These are phyloP conservation scores for Babylonia areolata DNA, from an alignment of 1,140 invertebrate genomes.

Conservation along the genomic window DNA sequence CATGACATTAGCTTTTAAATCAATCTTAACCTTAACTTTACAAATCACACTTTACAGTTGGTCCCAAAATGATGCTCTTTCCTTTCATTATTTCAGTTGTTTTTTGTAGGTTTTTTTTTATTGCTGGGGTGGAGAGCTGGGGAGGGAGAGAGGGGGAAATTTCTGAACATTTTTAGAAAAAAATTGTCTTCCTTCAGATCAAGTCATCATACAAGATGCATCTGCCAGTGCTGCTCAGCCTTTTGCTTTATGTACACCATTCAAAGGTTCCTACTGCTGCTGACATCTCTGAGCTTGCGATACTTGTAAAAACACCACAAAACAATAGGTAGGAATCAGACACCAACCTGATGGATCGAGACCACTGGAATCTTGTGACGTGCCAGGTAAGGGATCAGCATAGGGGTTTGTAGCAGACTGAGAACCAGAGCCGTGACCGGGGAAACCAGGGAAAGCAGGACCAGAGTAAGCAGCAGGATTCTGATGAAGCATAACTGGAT, in stretches of 20 bases:
- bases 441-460: conserved; percentile 28
- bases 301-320: background rate
- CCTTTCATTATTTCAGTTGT: background rate
- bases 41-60: background rate
- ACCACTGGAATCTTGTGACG: conserved; percentile 34
- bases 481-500: conserved; percentile 38
- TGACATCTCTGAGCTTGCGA: background rate
- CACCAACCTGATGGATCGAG: conserved; percentile 45
- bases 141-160: background rate
- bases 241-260: background rate
- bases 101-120: too few relatives aligned
- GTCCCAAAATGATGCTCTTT: background rate
- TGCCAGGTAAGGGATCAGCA: conserved; percentile 6
- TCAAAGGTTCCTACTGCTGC: background rate
- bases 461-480: background rate
- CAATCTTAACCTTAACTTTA: background rate
- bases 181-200: background rate
- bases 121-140: too few relatives aligned
- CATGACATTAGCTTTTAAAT: background rate
- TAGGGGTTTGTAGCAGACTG: conserved; percentile 13
- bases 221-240: background rate
- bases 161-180: background rate
- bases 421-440: conserved; percentile 12
- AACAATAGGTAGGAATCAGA: background rate
- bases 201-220: background rate